These are phyloP conservation scores for Tridacna crocea DNA, from an alignment of 2,888 invertebrate genomes.

Conservation along the genomic window DNA sequence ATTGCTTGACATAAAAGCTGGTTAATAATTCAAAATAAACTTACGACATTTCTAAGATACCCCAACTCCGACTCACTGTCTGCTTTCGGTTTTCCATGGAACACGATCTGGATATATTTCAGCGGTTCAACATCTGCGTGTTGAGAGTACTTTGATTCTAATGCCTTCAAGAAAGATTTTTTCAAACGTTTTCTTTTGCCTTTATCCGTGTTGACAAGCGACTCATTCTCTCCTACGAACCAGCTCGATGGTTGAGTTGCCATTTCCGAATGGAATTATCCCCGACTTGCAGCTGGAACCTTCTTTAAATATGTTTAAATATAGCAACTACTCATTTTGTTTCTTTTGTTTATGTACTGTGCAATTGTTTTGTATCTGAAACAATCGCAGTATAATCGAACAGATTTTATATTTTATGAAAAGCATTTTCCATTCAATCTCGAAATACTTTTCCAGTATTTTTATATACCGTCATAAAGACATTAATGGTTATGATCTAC, in stretches of 20 bases:
- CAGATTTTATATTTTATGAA: too few species aligned
- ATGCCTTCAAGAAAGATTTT: conserved; percentile 73
- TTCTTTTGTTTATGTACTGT: neutral
- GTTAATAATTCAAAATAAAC: conserved; percentile 27
- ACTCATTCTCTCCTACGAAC: neutral
- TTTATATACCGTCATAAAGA: too few species aligned
- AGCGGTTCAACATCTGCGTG: conserved; percentile 48
- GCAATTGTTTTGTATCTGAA: too few species aligned
- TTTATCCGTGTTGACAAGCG: conserved; percentile 16
- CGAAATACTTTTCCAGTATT: too few species aligned
- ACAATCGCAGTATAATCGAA: too few species aligned
- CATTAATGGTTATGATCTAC: too few species aligned
- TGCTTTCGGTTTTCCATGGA: conserved; percentile 69
- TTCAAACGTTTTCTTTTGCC: neutral
- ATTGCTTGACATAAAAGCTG: too few species aligned
- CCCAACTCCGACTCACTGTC: conserved; percentile 74
- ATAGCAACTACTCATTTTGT: conserved; percentile 11
- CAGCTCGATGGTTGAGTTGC: conserved; percentile 24
- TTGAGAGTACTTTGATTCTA: conserved; percentile 75
- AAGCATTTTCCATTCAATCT: too few species aligned
- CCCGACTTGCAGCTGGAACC: too few species aligned
- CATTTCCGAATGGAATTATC: conserved; percentile 1
- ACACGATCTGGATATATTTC: conserved; percentile 68
- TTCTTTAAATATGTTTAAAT: neutral
- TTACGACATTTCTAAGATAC: conserved; percentile 77